Conservation (phyloP, 64 coral and sea anemone genomes). For the Dendronephthya gigantea region DNA sequence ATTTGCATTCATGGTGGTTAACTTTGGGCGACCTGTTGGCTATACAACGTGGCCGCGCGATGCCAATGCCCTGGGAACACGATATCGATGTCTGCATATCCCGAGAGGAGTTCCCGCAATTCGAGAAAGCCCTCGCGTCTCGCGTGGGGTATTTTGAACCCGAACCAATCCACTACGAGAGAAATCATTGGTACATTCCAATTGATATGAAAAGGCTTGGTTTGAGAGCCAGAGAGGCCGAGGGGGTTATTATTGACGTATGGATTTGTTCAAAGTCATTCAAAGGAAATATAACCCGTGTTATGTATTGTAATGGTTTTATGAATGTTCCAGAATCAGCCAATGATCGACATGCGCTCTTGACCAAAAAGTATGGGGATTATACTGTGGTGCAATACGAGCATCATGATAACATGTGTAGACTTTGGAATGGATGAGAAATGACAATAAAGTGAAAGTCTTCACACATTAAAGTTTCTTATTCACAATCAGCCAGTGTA, state of each 20-base stretch:
- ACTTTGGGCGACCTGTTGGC: conserved; percentile 41
- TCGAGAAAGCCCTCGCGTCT: conserved; percentile 28
- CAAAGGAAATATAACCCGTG: conserved; percentile 21
- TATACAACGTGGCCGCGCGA: conserved; percentile 21
- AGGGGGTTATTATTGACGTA: conserved; percentile 40
- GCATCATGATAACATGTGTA: conserved; percentile 37
- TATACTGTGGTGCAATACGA: conserved; percentile 33
- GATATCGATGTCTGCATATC: conserved; percentile 45
- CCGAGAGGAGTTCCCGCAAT: conserved; percentile 19
- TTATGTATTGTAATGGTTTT: conserved; percentile 35
- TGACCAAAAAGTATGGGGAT: conserved; percentile 32
- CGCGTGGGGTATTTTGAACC: conserved; percentile 10
- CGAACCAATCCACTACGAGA: neutral
- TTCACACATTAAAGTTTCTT: too few species aligned
- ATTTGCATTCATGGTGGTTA: conserved; percentile 34
- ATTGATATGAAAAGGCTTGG: conserved; percentile 39
- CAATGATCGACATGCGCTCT: neutral
- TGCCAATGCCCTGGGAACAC: conserved; percentile 43
- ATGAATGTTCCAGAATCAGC: conserved; percentile 31
- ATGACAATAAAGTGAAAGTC: too few species aligned
- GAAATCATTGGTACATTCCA: conserved; percentile 32
- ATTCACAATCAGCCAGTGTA: too few species aligned
- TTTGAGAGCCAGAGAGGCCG: conserved; percentile 18
- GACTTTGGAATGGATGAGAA: conserved; percentile 29
- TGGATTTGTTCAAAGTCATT: conserved; percentile 34